Evolutionary conservation across 2,113 vertebrate species (phyloP).

Genomic region (Ceyx margarethae): DNA sequence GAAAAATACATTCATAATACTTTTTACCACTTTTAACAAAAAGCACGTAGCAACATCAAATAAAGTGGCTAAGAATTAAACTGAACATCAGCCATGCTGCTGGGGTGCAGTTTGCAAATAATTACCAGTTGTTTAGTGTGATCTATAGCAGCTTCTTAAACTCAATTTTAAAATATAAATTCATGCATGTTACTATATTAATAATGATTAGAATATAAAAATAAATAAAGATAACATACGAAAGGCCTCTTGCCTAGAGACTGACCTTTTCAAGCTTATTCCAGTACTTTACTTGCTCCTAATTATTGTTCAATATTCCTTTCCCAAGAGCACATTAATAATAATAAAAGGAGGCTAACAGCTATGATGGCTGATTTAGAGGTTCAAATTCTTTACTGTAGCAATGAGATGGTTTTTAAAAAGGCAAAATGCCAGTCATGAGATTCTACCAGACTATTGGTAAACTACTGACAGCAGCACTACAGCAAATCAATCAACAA

Average conservation of each 20-base stretch:
- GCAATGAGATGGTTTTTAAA: constrained; percentile 77
- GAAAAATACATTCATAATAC: neutral
- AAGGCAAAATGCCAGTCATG: constrained; percentile 79
- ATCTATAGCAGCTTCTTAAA: constrained; percentile 49
- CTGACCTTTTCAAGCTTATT: constrained; percentile 80
- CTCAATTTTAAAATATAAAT: constrained; percentile 46
- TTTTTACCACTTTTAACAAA: constrained; percentile 1
- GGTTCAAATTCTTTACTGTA: constrained; percentile 60
- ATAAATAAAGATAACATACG: constrained; percentile 46
- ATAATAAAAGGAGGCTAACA: constrained; percentile 67
- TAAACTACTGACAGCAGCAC: constrained; percentile 81
- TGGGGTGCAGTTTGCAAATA: constrained; percentile 29
- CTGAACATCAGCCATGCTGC: constrained; percentile 7
- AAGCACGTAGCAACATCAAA: constrained; percentile 13
- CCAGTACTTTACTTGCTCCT: constrained; percentile 72
- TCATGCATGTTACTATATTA: constrained; percentile 43
- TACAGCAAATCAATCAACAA: constrained; percentile 75
- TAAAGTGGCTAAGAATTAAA: constrained; percentile 58
- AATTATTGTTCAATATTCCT: constrained; percentile 76
- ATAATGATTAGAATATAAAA: constrained; percentile 46
- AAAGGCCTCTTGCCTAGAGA: constrained; percentile 68
- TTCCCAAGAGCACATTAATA: constrained; percentile 73
- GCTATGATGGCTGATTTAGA: constrained; percentile 66
- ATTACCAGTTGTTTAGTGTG: neutral
- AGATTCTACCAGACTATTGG: constrained; percentile 72